phyloP scores from a whole-genome alignment of 2,113 vertebrate species.

The Entelurus aequoreus region DNA sequence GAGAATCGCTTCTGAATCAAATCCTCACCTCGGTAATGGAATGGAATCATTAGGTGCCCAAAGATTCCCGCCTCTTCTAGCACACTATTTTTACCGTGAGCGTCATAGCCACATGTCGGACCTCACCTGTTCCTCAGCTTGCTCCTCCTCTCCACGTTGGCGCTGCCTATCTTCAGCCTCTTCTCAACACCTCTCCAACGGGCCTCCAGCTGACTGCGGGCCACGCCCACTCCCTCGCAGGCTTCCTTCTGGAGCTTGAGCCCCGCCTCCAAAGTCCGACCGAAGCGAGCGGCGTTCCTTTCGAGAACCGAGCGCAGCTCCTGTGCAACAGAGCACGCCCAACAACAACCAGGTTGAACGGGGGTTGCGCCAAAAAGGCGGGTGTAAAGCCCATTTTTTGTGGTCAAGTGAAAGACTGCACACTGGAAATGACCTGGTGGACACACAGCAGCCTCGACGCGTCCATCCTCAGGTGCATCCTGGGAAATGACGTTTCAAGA shows the following conservation, averaged over 20 bases:
- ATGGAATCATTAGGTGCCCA: no score
- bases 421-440: conserved; percentile 70
- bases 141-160: conserved; percentile 54
- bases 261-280: conserved; percentile 72
- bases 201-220: conserved; percentile 67
- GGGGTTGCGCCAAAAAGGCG: no score
- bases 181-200: conserved; percentile 71
- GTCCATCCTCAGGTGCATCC: conserved; percentile 70
- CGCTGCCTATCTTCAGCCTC: conserved; percentile 65
- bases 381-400: no score
- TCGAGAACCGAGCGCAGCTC: conserved; percentile 66
- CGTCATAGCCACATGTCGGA: no score
- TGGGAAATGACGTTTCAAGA: conserved; percentile 66
- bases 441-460: conserved; percentile 68
- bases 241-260: conserved; percentile 63
- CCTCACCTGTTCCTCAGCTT: conserved; percentile 76
- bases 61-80: no score
- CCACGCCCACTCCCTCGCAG: conserved; percentile 64
- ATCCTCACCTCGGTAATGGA: no score
- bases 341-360: no score
- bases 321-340: conserved; percentile 50
- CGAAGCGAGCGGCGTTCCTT: conserved; percentile 65
- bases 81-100: no score
- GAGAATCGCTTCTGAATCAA: no score
- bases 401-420: no score